A percentile compares a stretch with the other conserved stretches of the same genome.
Conservation (phyloP, 2,797 vertebrate species). For the Spatula versicolor region DNA sequence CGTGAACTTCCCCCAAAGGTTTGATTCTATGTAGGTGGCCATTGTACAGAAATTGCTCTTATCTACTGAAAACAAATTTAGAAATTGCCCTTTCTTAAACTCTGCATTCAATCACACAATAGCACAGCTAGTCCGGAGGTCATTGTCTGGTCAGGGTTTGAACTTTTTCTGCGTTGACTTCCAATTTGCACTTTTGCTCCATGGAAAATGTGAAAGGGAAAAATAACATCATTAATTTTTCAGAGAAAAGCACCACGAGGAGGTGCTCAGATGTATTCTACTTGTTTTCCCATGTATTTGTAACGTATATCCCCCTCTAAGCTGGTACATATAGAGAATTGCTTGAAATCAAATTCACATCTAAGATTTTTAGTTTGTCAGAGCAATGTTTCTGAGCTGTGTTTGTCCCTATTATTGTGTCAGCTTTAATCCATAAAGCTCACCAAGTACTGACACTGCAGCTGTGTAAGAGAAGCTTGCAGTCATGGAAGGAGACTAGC, state of each 20-base stretch:
- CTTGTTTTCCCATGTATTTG: neutral
- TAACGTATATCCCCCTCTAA: neutral
- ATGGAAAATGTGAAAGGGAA: conserved; percentile 20
- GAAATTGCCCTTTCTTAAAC: conserved; percentile 54
- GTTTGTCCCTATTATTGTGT: neutral
- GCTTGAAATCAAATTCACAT: neutral
- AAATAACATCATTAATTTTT: conserved; percentile 32
- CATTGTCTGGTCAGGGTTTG: conserved; percentile 43
- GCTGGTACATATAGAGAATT: neutral
- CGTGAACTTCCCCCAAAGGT: neutral
- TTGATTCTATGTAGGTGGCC: conserved; percentile 29
- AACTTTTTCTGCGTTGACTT: neutral
- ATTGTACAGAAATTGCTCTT: conserved; percentile 42
- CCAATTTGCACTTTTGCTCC: neutral
- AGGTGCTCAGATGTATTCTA: neutral
- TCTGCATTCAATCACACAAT: conserved; percentile 51
- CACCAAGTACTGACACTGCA: neutral
- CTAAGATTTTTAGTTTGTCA: neutral
- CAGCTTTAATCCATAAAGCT: neutral
- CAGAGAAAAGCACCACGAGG: neutral
- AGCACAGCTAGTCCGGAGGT: conserved; percentile 30
- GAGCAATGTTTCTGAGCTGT: neutral
- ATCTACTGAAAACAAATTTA: conserved; percentile 61
- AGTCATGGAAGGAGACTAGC: neutral
- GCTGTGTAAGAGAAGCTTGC: neutral